Evolutionary conservation across 2,888 invertebrate genomes (phyloP).

Genomic region (Sinopyrophorus schimmeli): DNA sequence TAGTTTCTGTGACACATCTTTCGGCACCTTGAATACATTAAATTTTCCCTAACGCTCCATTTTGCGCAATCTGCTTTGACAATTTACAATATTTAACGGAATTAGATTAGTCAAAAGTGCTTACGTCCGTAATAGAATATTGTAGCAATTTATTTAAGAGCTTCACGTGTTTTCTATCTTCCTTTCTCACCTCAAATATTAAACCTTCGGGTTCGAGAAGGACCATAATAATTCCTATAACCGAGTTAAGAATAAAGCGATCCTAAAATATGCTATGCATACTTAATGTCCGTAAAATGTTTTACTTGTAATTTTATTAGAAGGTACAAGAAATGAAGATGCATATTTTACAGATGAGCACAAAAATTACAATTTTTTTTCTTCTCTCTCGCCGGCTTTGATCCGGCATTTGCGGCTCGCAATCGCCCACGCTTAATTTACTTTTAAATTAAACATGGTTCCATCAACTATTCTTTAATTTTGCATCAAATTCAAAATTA

Average conservation of each 20-base stretch:
- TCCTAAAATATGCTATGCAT: constrained; percentile 49
- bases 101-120: constrained; percentile 44
- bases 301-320: constrained; percentile 50
- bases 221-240: constrained; percentile 29
- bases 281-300: constrained; percentile 50
- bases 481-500: too few relatives aligned
- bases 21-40: constrained; percentile 18
- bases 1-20: constrained; percentile 2
- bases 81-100: constrained; percentile 40
- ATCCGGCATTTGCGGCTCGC: too few relatives aligned
- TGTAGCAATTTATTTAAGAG: constrained; percentile 41
- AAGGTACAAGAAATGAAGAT: constrained; percentile 24
- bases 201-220: constrained; percentile 14
- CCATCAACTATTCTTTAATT: too few relatives aligned
- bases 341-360: constrained; percentile 27
- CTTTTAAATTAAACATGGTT: too few relatives aligned
- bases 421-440: too few relatives aligned
- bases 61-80: constrained; percentile 23
- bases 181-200: constrained; percentile 17
- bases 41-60: constrained; percentile 18
- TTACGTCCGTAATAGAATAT: constrained; percentile 41
- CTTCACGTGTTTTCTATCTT: constrained; percentile 26
- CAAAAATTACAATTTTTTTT: constrained; percentile 6
- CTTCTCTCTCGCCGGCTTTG: too few relatives aligned
- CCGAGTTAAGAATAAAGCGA: constrained; percentile 38